Conservation (phyloP, 2,797 vertebrate species). For the Ptychadena robeensis region DNA sequence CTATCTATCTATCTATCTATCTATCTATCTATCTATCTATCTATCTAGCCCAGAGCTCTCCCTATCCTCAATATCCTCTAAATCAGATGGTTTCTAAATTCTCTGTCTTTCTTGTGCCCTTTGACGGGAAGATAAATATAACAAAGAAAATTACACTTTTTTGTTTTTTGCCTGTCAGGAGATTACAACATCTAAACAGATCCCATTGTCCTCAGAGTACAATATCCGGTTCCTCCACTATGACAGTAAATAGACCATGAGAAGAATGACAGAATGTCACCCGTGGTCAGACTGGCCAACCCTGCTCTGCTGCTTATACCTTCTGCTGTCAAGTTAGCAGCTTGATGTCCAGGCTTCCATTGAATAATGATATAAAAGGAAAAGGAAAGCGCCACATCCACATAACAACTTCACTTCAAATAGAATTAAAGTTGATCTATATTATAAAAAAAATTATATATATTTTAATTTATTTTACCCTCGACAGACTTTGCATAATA, state of each 20-base stretch:
- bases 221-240: not conserved
- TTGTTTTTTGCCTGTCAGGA: not conserved
- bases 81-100: not conserved
- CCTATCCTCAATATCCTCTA: not conserved
- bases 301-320: not conserved
- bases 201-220: not conserved
- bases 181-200: not conserved
- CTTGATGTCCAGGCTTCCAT: not conserved
- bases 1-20: not conserved
- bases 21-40: too few species aligned
- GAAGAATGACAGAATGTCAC: not conserved
- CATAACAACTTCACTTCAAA: too few species aligned
- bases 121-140: not conserved
- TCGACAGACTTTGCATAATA: too few species aligned
- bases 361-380: too few species aligned
- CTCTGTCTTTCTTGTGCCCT: not conserved
- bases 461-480: too few species aligned
- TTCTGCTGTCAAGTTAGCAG: not conserved
- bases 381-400: too few species aligned
- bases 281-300: not conserved
- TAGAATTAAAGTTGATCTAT: too few species aligned
- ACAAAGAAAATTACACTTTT: not conserved
- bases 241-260: not conserved
- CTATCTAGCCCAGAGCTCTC: not conserved
- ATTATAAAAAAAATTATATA: too few species aligned